Base-by-base conservation (phyloP, 2,888 invertebrate genomes). In the Endotricha flammealis region DNA sequence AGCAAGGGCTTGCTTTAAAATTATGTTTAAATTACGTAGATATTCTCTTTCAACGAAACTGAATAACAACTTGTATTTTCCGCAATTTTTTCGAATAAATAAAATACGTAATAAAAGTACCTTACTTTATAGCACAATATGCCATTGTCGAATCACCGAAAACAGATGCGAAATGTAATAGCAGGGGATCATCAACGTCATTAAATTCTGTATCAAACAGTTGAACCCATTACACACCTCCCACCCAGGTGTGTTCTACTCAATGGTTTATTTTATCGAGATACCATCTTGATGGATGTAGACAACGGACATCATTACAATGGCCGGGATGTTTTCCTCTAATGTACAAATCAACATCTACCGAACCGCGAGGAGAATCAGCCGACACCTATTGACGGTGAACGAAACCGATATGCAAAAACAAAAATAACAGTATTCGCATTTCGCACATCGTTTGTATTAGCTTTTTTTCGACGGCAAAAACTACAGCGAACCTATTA, bases 221-320 rank as follows among this genome's bases (percentile, higher is more conserved):
- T 33, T 52, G 59, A 57, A 62, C 64, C 61, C 41, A 44, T 40
- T 46, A 46, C 39, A 42, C 44, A 47, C 41, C 40, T 44, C 40
- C 6, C 20, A 20, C 20, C n/a, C 78, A 76, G 71, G 68, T 72
- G 77, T 69, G 70, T 71, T 75, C 66, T 64, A 72, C 70, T 82
- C 74, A 80, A 80, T 77, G 77, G 69, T 78, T 79, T 76, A 71
- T 73, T 74, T 66, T 67, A 66, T 62, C 56, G 51, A 64, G 83
- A 85, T 83, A 76, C 56, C 58, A 85, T 85, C 83, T 82, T 79
- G 79, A 82, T 68, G 72, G 74, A 77, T 73, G 76, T 72, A 64
- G 64, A 64, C 72, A 69, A 61, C 64, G 62, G 66, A 71, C 75
- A 71, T 67, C 66, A 73, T 71, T 73, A 81, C 78, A 80, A 76